These are phyloP conservation scores for Frankliniella intonsa DNA, from an alignment of 2,888 invertebrate genomes.

Conservation along the genomic window DNA sequence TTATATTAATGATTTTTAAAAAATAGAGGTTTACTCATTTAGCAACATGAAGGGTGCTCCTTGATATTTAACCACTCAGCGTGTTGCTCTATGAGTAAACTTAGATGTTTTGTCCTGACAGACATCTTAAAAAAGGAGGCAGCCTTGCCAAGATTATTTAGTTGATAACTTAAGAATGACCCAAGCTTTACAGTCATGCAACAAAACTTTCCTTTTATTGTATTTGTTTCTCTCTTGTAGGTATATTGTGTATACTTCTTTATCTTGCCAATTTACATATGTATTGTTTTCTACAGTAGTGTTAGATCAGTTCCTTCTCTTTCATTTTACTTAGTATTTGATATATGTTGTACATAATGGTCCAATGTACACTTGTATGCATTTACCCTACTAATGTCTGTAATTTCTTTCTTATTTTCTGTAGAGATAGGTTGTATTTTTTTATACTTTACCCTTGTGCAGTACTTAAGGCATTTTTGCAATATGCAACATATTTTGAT, in stretches of 20 bases:
- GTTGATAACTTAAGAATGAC: too few species aligned
- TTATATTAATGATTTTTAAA: background rate
- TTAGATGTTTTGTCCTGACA: too few species aligned
- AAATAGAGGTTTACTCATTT: background rate
- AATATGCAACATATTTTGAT: conserved; percentile 13
- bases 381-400: background rate
- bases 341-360: conserved; percentile 8
- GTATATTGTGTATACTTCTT: background rate
- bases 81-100: background rate
- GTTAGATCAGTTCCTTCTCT: background rate
- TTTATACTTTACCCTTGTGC: conserved; percentile 8
- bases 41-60: background rate
- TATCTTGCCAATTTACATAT: background rate
- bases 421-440: conserved; percentile 4
- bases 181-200: background rate
- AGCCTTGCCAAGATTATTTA: too few species aligned
- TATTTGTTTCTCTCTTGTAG: background rate
- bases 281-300: background rate
- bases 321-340: background rate
- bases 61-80: too few species aligned
- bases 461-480: background rate
- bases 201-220: background rate
- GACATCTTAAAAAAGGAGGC: too few species aligned
- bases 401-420: background rate
- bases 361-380: background rate